phyloP scores from a whole-genome alignment of 2,888 invertebrate genomes.

The Thera obeliscata region DNA sequence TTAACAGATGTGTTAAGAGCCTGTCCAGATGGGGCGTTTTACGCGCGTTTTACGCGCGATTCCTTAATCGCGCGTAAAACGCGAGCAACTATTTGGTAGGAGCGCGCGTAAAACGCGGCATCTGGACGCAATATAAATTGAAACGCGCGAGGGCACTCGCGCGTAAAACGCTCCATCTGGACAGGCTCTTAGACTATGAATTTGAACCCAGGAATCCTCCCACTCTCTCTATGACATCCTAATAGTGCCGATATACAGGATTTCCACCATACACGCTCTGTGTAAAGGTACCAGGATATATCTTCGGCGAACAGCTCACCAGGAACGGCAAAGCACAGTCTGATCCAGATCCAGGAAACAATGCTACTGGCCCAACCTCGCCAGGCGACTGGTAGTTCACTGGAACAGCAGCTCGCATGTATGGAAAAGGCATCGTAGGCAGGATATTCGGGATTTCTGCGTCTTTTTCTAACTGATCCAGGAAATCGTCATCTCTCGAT shows the following conservation, averaged over 20 bases:
- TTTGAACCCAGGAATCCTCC: neutral
- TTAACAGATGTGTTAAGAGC: too few species aligned
- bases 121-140: too few species aligned
- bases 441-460: conserved; percentile 69
- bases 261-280: conserved; percentile 10
- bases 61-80: too few species aligned
- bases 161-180: too few species aligned
- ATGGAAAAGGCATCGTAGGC: conserved; percentile 69
- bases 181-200: too few species aligned
- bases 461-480: conserved; percentile 61
- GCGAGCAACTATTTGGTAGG: too few species aligned
- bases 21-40: too few species aligned
- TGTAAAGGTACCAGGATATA: conserved; percentile 47
- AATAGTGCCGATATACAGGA: neutral
- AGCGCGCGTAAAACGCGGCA: too few species aligned
- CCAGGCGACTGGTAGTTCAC: conserved; percentile 12
- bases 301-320: conserved; percentile 58
- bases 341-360: conserved; percentile 42
- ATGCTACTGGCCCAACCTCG: conserved; percentile 36
- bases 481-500: conserved; percentile 53
- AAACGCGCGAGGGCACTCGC: too few species aligned
- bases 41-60: too few species aligned
- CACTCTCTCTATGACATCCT: conserved; percentile 16
- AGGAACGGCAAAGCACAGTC: conserved; percentile 58
- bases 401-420: conserved; percentile 47